A percentile compares a stretch with the other conserved stretches of the same genome.
Evolutionary conservation across 2,888 invertebrate genomes (phyloP).

Genomic region (Hyposoter didymator): DNA sequence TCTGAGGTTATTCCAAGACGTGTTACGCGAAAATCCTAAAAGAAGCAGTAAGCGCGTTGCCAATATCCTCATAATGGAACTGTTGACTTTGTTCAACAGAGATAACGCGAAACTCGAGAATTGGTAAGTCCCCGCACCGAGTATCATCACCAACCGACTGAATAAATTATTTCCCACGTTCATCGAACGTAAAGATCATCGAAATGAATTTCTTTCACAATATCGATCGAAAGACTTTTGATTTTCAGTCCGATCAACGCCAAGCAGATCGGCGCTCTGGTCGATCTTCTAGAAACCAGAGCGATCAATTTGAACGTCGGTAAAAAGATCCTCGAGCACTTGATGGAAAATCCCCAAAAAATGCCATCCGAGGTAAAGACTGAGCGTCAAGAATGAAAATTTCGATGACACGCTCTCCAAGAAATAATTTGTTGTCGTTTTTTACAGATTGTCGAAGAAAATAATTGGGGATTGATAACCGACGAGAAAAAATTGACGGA

Average conservation of each 20-base stretch:
- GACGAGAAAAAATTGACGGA: constrained; percentile 86
- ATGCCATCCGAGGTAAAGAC: constrained; percentile 83
- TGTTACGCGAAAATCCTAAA: constrained; percentile 83
- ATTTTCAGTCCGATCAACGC: constrained; percentile 85
- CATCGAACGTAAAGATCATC: not conserved
- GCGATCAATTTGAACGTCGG: constrained; percentile 88
- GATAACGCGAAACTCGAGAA: constrained; percentile 86
- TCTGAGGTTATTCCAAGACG: constrained; percentile 86
- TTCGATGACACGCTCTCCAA: not conserved
- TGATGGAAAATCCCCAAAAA: constrained; percentile 83
- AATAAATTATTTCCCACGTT: not conserved
- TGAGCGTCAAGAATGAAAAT: not conserved
- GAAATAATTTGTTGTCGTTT: constrained; percentile 15
- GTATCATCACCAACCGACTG: not conserved
- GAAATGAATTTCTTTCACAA: not conserved
- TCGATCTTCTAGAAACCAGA: constrained; percentile 87
- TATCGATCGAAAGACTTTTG: constrained; percentile 26
- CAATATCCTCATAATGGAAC: constrained; percentile 90
- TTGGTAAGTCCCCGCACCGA: constrained; percentile 84
- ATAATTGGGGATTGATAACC: constrained; percentile 88
- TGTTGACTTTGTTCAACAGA: constrained; percentile 89
- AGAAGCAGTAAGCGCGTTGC: constrained; percentile 87
- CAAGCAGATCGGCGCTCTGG: constrained; percentile 87
- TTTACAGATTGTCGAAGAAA: constrained; percentile 86
- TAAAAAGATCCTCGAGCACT: constrained; percentile 85